Conservation (phyloP, 2,797 vertebrate genomes). For the Choloepus didactylus region DNA sequence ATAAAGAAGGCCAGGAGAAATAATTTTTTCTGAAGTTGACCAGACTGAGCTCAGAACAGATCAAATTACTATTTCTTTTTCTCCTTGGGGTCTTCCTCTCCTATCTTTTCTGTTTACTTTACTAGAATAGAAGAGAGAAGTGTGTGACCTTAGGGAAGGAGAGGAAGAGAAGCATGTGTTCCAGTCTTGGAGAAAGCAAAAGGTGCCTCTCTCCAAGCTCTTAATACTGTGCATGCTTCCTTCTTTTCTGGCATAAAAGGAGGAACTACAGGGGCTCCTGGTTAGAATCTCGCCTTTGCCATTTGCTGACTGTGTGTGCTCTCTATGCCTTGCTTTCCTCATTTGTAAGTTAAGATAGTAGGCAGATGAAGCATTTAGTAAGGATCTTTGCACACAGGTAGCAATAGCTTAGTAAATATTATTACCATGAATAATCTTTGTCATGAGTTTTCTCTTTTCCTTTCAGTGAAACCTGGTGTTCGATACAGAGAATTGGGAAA, state of each 20-base stretch:
- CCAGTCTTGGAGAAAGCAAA: neutral
- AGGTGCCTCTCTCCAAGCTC: neutral
- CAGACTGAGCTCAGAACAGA: neutral
- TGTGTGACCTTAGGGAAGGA: neutral
- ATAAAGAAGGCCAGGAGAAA: neutral
- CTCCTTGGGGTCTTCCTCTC: neutral
- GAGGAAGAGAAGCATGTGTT: neutral
- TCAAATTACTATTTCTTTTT: neutral
- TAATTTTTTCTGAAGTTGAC: conserved; percentile 25
- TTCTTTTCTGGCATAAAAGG: neutral
- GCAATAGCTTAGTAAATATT: conserved; percentile 17
- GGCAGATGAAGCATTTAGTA: neutral
- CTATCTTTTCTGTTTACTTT: neutral
- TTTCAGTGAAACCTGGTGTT: conserved; percentile 96
- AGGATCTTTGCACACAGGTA: neutral
- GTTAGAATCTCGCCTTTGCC: neutral
- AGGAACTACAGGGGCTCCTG: neutral
- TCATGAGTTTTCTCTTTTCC: conserved; percentile 57
- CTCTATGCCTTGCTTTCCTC: neutral
- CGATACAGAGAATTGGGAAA: conserved; percentile 98
- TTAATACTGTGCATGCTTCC: accelerated
- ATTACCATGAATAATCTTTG: neutral
- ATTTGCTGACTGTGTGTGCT: neutral
- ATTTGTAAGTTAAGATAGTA: neutral
- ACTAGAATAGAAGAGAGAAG: neutral